Percentiles rank a stretch among this genome's conserved stretches.
These are phyloP conservation scores for Chirona hameri DNA, from an alignment of 2,888 invertebrate genomes.

Conservation along the genomic window DNA sequence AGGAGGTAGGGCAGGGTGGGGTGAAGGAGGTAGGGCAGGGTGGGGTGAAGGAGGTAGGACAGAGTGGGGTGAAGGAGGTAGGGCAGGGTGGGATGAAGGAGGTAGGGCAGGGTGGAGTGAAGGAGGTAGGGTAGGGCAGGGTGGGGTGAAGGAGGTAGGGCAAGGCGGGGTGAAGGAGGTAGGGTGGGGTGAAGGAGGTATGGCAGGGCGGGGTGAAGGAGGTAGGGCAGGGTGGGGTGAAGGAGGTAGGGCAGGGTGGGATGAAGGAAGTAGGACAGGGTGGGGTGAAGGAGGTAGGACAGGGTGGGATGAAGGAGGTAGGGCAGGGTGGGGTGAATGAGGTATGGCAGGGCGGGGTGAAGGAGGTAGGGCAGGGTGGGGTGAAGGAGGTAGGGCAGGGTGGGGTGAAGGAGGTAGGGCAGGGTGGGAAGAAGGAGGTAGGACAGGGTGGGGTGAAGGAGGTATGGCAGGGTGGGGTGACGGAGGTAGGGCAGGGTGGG, in stretches of 20 bases:
- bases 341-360: no score
- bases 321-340: background rate
- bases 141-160: background rate
- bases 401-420: background rate
- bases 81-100: constrained; percentile 33
- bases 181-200: background rate
- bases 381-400: no score
- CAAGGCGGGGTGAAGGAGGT: background rate
- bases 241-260: no score
- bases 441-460: no score
- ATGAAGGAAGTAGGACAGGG: no score
- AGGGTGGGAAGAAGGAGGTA: no score
- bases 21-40: no score
- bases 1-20: background rate
- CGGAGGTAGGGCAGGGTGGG: background rate
- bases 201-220: background rate
- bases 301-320: constrained; percentile 32
- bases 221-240: no score
- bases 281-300: background rate
- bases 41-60: background rate
- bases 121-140: no score
- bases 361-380: no score
- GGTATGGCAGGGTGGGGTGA: no score
- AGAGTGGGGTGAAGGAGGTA: background rate
- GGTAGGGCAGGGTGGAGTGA: background rate